Evolutionary conservation across 2,888 invertebrate species (phyloP).

Genomic region (Camptogramma bilineatum): DNA sequence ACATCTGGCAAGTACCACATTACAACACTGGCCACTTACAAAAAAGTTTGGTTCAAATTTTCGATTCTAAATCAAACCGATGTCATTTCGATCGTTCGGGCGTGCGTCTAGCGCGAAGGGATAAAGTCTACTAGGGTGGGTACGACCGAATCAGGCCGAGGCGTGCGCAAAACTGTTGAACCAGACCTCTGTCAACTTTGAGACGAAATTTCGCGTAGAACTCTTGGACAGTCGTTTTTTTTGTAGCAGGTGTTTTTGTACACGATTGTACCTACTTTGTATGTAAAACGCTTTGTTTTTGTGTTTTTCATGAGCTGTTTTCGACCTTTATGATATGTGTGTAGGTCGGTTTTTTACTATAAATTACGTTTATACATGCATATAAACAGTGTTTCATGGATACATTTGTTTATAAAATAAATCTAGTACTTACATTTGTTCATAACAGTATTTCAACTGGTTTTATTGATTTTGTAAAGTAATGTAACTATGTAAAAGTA

Average conservation of each 20-base stretch:
- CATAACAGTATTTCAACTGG: no score
- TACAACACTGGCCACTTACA: slow-evolving; percentile 56
- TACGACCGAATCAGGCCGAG: slow-evolving; percentile 56
- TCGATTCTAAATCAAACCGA: slow-evolving; percentile 56
- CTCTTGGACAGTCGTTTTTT: slow-evolving; percentile 5
- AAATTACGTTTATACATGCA: no score
- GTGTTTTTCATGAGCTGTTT: neutral
- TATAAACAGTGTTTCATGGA: no score
- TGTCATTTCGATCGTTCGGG: slow-evolving; percentile 46
- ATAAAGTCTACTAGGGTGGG: slow-evolving; percentile 55
- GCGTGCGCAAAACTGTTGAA: slow-evolving; percentile 83
- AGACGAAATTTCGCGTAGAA: slow-evolving; percentile 21
- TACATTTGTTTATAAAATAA: no score
- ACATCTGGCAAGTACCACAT: slow-evolving; percentile 71
- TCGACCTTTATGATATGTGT: neutral
- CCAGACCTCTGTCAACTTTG: slow-evolving; percentile 32
- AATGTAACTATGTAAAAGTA: no score
- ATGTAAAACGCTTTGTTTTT: neutral
- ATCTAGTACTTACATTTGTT: no score
- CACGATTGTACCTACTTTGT: neutral
- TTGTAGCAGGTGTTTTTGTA: slow-evolving; percentile 7
- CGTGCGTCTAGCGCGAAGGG: slow-evolving; percentile 59
- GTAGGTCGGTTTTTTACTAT: neutral
- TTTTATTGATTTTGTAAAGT: no score
- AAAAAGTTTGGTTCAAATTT: slow-evolving; percentile 46